Evolutionary conservation across 2,797 vertebrate species (phyloP).

Genomic region (Perodicticus potto): DNA sequence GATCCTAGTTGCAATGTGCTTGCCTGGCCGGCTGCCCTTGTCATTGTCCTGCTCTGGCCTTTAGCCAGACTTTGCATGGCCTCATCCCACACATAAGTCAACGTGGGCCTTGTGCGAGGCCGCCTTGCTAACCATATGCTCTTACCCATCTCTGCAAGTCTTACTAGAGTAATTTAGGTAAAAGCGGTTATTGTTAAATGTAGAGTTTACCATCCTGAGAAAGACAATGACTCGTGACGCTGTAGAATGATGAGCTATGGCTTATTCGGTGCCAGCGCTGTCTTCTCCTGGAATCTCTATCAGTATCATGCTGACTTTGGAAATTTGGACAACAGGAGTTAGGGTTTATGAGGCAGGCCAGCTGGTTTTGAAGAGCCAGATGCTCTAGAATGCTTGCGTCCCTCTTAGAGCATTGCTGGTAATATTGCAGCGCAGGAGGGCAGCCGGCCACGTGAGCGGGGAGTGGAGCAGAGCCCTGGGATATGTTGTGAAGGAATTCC

Average conservation of each 20-base stretch:
- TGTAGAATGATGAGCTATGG: slow-evolving; percentile 43
- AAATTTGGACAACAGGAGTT: slow-evolving; percentile 71
- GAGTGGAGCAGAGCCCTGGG: slow-evolving; percentile 18
- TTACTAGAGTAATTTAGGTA: slow-evolving; percentile 38
- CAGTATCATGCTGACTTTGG: slow-evolving; percentile 73
- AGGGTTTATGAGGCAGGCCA: slow-evolving; percentile 72
- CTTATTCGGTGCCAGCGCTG: slow-evolving; percentile 1
- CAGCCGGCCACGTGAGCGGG: slow-evolving; percentile 41
- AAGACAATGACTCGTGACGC: slow-evolving; percentile 66
- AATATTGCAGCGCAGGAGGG: neutral
- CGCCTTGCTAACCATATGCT: neutral
- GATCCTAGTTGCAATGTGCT: neutral
- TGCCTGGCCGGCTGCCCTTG: neutral
- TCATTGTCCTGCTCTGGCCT: slow-evolving; percentile 25
- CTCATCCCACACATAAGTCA: slow-evolving; percentile 44
- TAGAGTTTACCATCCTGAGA: slow-evolving; percentile 57
- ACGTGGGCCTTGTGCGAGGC: neutral
- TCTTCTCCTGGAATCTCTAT: slow-evolving; percentile 67
- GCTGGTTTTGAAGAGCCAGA: slow-evolving; percentile 80
- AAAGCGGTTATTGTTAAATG: slow-evolving; percentile 33
- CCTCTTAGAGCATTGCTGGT: slow-evolving; percentile 59
- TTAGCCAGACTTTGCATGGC: slow-evolving; percentile 22
- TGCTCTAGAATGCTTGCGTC: slow-evolving; percentile 63
- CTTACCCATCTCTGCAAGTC: neutral
- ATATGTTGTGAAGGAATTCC: neutral